phyloP scores from a whole-genome alignment of 2,113 vertebrate genomes.

The Apodemus sylvaticus region DNA sequence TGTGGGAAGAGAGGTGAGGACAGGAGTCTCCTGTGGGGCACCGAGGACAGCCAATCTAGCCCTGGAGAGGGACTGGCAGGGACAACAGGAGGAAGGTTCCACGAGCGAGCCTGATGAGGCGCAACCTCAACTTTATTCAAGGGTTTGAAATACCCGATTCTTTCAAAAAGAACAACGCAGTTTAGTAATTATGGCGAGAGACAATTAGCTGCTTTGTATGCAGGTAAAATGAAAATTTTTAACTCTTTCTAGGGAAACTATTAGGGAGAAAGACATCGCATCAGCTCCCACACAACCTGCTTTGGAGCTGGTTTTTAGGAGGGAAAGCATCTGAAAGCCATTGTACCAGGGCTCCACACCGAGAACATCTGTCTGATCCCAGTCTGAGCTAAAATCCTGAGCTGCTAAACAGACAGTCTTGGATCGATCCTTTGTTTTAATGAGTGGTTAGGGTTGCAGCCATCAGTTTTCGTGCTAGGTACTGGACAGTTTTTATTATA shows the following conservation, averaged over 20 bases:
- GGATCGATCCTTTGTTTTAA: conserved; percentile 38
- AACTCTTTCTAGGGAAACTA: background rate
- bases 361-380: background rate
- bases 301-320: background rate
- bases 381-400: background rate
- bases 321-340: background rate
- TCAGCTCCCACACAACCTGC: background rate
- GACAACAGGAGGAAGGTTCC: background rate
- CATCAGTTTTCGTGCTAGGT: background rate
- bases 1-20: background rate
- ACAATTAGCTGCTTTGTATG: background rate
- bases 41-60: background rate
- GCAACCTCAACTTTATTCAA: background rate
- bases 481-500: background rate
- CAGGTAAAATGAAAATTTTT: conserved; percentile 32
- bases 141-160: background rate
- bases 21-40: background rate
- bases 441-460: background rate
- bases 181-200: background rate
- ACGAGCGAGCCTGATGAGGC: background rate
- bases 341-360: fast-evolving
- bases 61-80: background rate
- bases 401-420: background rate
- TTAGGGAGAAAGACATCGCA: too few relatives aligned
- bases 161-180: conserved; percentile 22